These are phyloP conservation scores for Syncerus caffer DNA, from an alignment of 2,797 vertebrate species.

Conservation along the genomic window DNA sequence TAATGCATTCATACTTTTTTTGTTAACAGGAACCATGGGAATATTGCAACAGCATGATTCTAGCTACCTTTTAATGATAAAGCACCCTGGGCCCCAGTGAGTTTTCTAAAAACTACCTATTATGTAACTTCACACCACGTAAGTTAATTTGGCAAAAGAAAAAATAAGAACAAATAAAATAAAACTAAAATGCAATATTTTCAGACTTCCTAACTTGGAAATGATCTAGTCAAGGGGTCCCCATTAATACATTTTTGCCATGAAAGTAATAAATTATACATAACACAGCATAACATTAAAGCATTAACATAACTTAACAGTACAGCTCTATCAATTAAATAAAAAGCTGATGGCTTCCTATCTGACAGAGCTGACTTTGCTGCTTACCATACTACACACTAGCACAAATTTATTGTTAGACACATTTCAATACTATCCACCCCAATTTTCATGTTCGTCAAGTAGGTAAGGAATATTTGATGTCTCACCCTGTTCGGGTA, in stretches of 20 bases:
- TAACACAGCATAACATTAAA: conserved; percentile 75
- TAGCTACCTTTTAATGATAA: neutral
- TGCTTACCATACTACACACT: neutral
- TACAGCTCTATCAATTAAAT: conserved; percentile 55
- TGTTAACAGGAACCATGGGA: conserved; percentile 51
- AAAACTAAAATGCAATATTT: conserved; percentile 53
- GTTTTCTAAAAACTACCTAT: conserved; percentile 45
- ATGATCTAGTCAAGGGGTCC: conserved; percentile 69
- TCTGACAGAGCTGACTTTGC: neutral
- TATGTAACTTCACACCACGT: conserved; percentile 26
- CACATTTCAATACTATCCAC: conserved; percentile 8
- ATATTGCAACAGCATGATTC: conserved; percentile 27
- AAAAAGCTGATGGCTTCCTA: conserved; percentile 42
- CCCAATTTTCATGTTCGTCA: conserved; percentile 1
- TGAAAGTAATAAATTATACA: conserved; percentile 77
- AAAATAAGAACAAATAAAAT: conserved; percentile 57
- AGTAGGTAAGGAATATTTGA: neutral
- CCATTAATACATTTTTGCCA: conserved; percentile 66
- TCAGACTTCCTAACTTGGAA: conserved; percentile 68
- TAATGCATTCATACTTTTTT: conserved; percentile 61
- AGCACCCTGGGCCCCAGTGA: neutral
- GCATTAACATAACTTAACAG: conserved; percentile 77
- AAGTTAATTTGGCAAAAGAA: conserved; percentile 65
- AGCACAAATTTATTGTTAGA: conserved; percentile 35
- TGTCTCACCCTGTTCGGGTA: neutral